Percentiles rank a stretch among this genome's conserved stretches.
These are phyloP conservation scores for Euwallacea similis DNA, from an alignment of 1,140 invertebrate genomes.

Conservation along the genomic window DNA sequence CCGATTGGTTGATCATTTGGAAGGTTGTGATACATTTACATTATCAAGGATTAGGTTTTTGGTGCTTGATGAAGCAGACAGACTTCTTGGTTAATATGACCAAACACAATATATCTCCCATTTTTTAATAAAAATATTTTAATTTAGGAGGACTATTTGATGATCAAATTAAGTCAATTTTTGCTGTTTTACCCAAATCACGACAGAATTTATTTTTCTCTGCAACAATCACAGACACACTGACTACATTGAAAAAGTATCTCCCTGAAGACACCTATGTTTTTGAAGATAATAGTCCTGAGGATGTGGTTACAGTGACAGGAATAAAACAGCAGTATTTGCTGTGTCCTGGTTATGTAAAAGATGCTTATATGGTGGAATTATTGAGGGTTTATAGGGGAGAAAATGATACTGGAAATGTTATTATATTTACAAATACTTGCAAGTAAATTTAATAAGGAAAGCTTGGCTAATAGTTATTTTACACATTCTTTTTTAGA, in stretches of 20 bases:
- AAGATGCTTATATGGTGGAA: constrained; percentile 93
- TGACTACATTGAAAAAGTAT: constrained; percentile 71
- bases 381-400: constrained; percentile 76
- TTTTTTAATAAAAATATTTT: not conserved
- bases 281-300: constrained; percentile 67
- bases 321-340: constrained; percentile 88
- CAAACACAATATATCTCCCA: not conserved
- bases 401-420: constrained; percentile 72
- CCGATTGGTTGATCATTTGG: constrained; percentile 83
- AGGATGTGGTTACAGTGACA: constrained; percentile 78
- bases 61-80: constrained; percentile 92
- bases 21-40: constrained; percentile 80
- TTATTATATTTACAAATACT: constrained; percentile 93
- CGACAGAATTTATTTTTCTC: constrained; percentile 91
- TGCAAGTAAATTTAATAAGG: constrained; percentile 73
- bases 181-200: constrained; percentile 75
- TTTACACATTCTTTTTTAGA: constrained; percentile 57
- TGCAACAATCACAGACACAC: constrained; percentile 91
- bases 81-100: constrained; percentile 51
- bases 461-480: not conserved
- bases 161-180: constrained; percentile 80
- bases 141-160: constrained; percentile 68
- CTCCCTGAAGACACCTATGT: constrained; percentile 61
- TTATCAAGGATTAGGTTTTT: constrained; percentile 82
- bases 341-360: constrained; percentile 83